Percentiles rank a stretch among this genome's conserved stretches.
These are phyloP conservation scores for Drosophila obscura DNA, from an alignment of 1,140 invertebrate genomes.

Conservation along the genomic window DNA sequence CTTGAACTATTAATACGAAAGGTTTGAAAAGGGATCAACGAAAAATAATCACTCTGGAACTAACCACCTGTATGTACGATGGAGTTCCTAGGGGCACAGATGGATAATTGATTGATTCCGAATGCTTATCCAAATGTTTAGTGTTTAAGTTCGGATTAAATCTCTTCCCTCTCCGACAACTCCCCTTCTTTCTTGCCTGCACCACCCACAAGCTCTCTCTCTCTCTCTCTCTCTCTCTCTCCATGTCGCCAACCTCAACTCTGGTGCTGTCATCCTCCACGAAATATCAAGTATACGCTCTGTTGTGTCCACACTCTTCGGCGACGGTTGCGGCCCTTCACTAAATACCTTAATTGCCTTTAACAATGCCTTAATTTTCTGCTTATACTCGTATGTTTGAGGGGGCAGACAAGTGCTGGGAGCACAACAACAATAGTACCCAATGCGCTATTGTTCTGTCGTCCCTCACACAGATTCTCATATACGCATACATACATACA, in stretches of 20 bases:
- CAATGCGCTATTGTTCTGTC: constrained; percentile 65
- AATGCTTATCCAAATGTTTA: too few relatives aligned
- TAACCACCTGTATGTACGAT: too few relatives aligned
- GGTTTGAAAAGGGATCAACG: too few relatives aligned
- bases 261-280: constrained; percentile 33
- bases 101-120: too few relatives aligned
- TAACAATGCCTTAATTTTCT: constrained; percentile 76
- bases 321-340: constrained; percentile 28
- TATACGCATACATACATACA: constrained; percentile 10
- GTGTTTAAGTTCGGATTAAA: too few relatives aligned
- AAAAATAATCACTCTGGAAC: too few relatives aligned
- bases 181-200: constrained; percentile 1
- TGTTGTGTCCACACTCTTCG: constrained; percentile 36
- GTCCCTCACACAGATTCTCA: constrained; percentile 24
- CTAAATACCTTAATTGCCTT: constrained; percentile 76
- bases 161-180: not conserved
- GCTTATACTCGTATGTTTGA: constrained; percentile 26
- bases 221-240: constrained; percentile 18
- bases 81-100: too few relatives aligned
- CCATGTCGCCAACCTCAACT: not conserved
- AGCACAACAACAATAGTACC: constrained; percentile 50
- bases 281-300: constrained; percentile 63
- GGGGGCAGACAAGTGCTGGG: constrained; percentile 28
- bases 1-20: too few relatives aligned
- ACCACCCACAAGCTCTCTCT: constrained; percentile 20